Conservation (phyloP, 2,797 vertebrate species). For the Esox masquinongy region DNA sequence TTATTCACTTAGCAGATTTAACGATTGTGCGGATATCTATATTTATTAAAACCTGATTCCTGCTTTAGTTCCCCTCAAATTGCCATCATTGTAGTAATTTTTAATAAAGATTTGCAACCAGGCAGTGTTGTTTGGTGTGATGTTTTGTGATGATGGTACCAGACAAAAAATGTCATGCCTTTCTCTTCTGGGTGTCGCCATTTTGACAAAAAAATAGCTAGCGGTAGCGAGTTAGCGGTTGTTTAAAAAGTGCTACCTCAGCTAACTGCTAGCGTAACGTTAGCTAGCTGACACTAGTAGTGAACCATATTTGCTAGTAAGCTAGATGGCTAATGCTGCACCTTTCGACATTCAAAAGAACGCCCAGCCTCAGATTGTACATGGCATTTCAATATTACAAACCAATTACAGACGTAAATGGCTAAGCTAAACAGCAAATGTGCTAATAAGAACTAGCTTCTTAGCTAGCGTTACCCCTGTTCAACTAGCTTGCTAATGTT, state of each 20-base stretch:
- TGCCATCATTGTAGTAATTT: not conserved
- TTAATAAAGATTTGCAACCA: not conserved
- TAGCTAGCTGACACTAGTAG: not conserved
- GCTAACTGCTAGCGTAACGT: not conserved
- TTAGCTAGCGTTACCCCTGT: no score
- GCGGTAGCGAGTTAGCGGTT: slow-evolving; percentile 1
- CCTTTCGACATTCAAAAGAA: not conserved
- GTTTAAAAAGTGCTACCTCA: slow-evolving; percentile 5
- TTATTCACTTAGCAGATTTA: not conserved
- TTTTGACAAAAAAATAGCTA: slow-evolving; percentile 52
- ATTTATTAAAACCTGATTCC: not conserved
- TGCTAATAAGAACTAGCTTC: not conserved
- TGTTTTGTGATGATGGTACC: not conserved
- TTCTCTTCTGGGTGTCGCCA: slow-evolving; percentile 62
- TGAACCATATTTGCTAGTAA: not conserved
- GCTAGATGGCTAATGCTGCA: slow-evolving; percentile 2
- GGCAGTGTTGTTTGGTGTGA: not conserved
- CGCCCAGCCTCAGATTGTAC: not conserved
- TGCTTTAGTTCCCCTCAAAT: not conserved
- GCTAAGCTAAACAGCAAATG: slow-evolving; percentile 9
- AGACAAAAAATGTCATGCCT: slow-evolving; percentile 36
- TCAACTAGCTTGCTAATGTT: not conserved
- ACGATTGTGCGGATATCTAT: not conserved
- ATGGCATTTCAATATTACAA: not conserved
- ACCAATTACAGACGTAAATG: not conserved